Evolutionary conservation across 1,140 invertebrate species (phyloP).

Genomic region (Lanistes nyassanus): DNA sequence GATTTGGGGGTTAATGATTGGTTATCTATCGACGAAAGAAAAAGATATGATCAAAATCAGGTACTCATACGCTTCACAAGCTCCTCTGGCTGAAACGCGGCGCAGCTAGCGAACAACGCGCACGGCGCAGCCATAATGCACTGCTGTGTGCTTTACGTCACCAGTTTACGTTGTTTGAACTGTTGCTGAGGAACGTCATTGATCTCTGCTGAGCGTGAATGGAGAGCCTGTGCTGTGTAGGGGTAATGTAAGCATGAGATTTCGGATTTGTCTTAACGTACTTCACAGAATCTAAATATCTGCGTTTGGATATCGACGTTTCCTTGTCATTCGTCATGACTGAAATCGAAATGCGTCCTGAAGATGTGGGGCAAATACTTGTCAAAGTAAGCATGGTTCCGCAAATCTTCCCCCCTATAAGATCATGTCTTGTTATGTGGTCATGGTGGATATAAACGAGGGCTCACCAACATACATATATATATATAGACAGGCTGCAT

Average conservation of each 20-base stretch:
- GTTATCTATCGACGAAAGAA: too few relatives aligned
- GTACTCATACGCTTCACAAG: conserved; percentile 40
- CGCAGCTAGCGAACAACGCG: conserved; percentile 52
- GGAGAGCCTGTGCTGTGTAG: too few relatives aligned
- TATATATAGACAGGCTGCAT: not conserved
- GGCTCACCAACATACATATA: not conserved
- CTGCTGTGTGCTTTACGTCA: conserved; percentile 50
- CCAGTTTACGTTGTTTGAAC: conserved; percentile 49
- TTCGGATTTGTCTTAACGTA: too few relatives aligned
- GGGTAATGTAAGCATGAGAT: not conserved
- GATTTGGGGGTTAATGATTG: too few relatives aligned
- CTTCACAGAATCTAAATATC: not conserved
- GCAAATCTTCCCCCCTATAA: not conserved
- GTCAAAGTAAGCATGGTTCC: conserved; percentile 51
- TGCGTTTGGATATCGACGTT: not conserved
- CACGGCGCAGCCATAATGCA: conserved; percentile 47
- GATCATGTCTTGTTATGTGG: not conserved
- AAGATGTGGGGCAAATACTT: conserved; percentile 63
- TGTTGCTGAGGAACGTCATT: conserved; percentile 60
- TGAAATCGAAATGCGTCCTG: conserved; percentile 52
- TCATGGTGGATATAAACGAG: not conserved
- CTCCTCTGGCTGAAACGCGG: conserved; percentile 32
- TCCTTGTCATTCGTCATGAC: conserved; percentile 41
- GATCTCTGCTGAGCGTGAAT: conserved; percentile 18
- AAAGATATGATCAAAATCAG: too few relatives aligned